Base-by-base conservation (phyloP, 2,113 vertebrate species). In the Notothenia coriiceps region DNA sequence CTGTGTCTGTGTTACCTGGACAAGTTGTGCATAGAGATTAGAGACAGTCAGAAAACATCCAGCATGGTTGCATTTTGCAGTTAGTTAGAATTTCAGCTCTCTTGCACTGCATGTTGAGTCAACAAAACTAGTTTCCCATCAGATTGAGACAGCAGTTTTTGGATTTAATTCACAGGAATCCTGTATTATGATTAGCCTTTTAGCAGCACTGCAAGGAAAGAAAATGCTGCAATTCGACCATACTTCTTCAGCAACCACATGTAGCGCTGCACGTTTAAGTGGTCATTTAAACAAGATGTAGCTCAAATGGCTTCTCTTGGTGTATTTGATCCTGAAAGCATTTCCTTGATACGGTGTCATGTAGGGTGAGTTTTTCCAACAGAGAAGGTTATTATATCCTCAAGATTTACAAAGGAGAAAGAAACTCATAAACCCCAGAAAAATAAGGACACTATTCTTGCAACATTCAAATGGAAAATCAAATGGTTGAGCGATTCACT, bases 1-100 rank as follows among this genome's bases (percentile, higher is more conserved):
- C 72, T 83, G 65, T 77, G 71, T 84, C 71, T 80, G 82, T 71
- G 75, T 74, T 82, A 57, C 43, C 35, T 13, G n/a, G 29, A 43
- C 43, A 29, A 51, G 25, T 68, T 77, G 44, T 82, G 69, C 33
- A n/a, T 65, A 56, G 54, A 63, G 46, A 13, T 20, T 65, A 56
- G 54, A 63, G 46, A 13, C 25, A 72, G 71, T 64, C 35, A n/a
- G 51, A 64, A 15, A 60, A 62, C 29, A 51, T 40, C 20, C 56
- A 15, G 59, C 40, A 78, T 74, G 13, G 12, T 14, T 33, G 18
- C 20, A 74, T 71, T 70, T 33, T 64, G 25, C 46, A 52, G 22
- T 46, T 74, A 62, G 44, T 73, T 75, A 64, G 43, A 13, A n/a
- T 49, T 61, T 3, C 13, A 40, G 35, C 57, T 71, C 43, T 79